These are phyloP conservation scores for Sesamia nonagrioides DNA, from an alignment of 1,140 invertebrate species.

Conservation along the genomic window DNA sequence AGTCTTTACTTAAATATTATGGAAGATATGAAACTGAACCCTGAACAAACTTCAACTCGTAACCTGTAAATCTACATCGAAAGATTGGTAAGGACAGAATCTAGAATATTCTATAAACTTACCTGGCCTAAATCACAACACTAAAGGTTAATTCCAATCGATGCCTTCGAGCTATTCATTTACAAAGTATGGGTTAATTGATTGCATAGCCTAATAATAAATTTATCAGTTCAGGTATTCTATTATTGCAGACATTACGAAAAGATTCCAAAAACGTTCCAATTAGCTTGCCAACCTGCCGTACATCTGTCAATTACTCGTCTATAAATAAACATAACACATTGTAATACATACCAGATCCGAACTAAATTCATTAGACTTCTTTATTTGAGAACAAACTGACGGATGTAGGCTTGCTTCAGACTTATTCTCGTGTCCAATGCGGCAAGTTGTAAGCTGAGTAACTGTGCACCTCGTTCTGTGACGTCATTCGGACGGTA, in stretches of 20 bases:
- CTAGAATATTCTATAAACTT: slow-evolving; percentile 32
- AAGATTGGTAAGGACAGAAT: slow-evolving; percentile 35
- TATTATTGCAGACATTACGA: slow-evolving; percentile 7
- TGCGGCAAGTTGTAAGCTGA: neutral
- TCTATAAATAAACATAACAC: slow-evolving; percentile 14
- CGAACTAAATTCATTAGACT: slow-evolving; percentile 5
- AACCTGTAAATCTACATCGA: slow-evolving; percentile 6
- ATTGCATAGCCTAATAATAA: slow-evolving; percentile 19
- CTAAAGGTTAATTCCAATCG: slow-evolving; percentile 37
- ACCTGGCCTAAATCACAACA: slow-evolving; percentile 44
- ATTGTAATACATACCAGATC: slow-evolving; percentile 13
- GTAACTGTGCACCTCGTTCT: too few species aligned
- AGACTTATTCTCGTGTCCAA: neutral
- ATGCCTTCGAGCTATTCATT: slow-evolving; percentile 4
- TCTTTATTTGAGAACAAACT: neutral
- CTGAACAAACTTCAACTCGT: slow-evolving; percentile 28
- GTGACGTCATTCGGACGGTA: too few species aligned
- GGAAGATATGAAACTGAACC: slow-evolving; percentile 43
- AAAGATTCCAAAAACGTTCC: too few species aligned
- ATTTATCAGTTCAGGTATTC: slow-evolving; percentile 33
- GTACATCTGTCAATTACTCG: slow-evolving; percentile 1
- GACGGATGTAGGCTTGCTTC: slow-evolving; percentile 10
- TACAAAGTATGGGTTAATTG: slow-evolving; percentile 16
- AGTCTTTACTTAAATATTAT: slow-evolving; percentile 34
- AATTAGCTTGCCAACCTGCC: neutral